These are phyloP conservation scores for Geotrypetes seraphini DNA, from an alignment of 2,797 vertebrate genomes.

Conservation along the genomic window DNA sequence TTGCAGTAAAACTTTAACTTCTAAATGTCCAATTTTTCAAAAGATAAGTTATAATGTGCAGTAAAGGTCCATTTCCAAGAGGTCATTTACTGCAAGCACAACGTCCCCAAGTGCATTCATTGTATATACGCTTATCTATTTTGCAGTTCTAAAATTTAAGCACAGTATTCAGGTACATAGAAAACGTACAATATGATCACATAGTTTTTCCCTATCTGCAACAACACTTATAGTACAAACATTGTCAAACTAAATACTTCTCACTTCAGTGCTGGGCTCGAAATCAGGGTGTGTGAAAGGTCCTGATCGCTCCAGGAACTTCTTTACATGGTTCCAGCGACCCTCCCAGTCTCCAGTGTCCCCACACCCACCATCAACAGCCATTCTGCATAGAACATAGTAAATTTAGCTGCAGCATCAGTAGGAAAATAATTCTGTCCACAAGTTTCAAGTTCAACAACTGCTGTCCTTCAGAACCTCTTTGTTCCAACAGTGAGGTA, in stretches of 20 bases:
- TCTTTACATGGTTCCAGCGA: slow-evolving; percentile 95
- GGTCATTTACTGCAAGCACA: no score
- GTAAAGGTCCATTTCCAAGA: no score
- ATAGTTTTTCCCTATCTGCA: slow-evolving; percentile 21
- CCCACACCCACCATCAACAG: slow-evolving; percentile 88
- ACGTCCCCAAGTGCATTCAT: no score
- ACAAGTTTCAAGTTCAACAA: slow-evolving; percentile 14
- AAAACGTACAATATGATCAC: slow-evolving; percentile 18
- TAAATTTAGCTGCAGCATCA: slow-evolving; percentile 61
- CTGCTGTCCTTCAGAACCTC: no score
- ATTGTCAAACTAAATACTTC: slow-evolving; percentile 58
- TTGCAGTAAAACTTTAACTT: no score
- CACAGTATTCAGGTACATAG: not conserved
- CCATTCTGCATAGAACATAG: slow-evolving; percentile 87
- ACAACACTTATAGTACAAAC: no score
- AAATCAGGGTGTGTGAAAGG: slow-evolving; percentile 97
- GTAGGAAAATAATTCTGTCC: slow-evolving; percentile 31
- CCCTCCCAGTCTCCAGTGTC: slow-evolving; percentile 87
- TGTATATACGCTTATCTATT: no score
- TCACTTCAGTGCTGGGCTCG: slow-evolving; percentile 93
- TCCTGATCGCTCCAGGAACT: slow-evolving; percentile 92
- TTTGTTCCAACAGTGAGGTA: no score
- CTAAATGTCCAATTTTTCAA: no score
- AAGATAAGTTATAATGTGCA: no score
- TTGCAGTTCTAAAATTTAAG: no score